A percentile compares a stretch with the other conserved stretches of the same genome.
Evolutionary conservation across 2,113 vertebrate genomes (phyloP).

Genomic region (Psammodynastes pulverulentus): DNA sequence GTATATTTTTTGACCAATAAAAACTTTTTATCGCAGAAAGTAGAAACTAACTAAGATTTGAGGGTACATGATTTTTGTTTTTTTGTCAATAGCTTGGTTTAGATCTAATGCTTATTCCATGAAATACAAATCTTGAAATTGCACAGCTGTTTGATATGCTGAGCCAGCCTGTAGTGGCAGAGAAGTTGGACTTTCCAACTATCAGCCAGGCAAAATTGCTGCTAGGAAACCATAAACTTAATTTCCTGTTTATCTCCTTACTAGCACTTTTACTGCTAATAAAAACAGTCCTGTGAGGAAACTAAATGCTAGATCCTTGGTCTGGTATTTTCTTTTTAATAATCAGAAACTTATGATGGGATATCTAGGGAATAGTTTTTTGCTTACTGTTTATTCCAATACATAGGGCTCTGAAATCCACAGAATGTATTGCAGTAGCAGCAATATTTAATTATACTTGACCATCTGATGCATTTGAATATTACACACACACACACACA

Average conservation of each 20-base stretch:
- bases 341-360: background rate
- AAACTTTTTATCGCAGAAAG: no score
- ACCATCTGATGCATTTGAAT: background rate
- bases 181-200: background rate
- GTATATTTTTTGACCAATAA: no score
- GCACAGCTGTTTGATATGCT: background rate
- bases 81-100: background rate
- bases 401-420: background rate
- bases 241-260: background rate
- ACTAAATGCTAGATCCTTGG: background rate
- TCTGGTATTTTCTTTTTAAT: background rate
- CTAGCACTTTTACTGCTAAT: background rate
- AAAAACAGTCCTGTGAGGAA: background rate
- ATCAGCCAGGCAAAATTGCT: background rate
- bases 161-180: background rate
- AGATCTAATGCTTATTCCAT: background rate
- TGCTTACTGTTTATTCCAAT: background rate
- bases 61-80: background rate
- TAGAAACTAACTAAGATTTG: background rate
- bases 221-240: background rate
- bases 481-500: no score
- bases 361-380: background rate
- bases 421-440: background rate
- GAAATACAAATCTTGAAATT: background rate
- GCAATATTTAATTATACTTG: background rate